Conservation (phyloP, 2,113 vertebrate species). For the Podarcis cretensis region DNA sequence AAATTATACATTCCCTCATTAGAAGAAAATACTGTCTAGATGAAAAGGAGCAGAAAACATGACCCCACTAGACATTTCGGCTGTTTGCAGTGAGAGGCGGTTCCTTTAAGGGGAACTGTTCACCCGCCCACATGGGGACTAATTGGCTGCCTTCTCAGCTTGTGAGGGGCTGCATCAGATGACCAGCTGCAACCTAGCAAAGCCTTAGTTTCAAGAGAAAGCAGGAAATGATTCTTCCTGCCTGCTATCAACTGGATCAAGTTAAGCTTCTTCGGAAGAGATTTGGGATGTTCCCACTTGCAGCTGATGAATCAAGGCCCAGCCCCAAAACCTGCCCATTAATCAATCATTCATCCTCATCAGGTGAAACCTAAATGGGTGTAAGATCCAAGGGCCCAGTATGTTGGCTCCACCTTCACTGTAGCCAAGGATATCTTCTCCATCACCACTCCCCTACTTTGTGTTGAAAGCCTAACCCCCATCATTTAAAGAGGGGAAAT, state of each 20-base stretch:
- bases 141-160: conserved; percentile 7
- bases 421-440: too few relatives aligned
- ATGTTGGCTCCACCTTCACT: too few relatives aligned
- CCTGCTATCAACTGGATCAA: background rate
- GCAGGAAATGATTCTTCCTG: background rate
- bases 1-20: conserved; percentile 24
- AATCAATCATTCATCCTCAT: too few relatives aligned
- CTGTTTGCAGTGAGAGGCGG: conserved; percentile 2
- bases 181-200: background rate
- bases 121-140: background rate
- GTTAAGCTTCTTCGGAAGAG: background rate
- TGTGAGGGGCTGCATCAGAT: background rate
- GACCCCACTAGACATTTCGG: background rate
- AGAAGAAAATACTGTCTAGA: conserved; percentile 9
- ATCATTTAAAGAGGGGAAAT: too few relatives aligned
- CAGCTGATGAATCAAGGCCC: background rate
- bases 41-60: conserved; percentile 16
- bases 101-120: conserved; percentile 17
- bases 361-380: too few relatives aligned
- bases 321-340: background rate
- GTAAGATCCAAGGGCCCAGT: too few relatives aligned
- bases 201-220: background rate
- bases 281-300: background rate
- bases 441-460: background rate
- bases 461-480: too few relatives aligned